Conservation (phyloP, 1,140 invertebrate species). For the Yoshiicerus persimilis region DNA sequence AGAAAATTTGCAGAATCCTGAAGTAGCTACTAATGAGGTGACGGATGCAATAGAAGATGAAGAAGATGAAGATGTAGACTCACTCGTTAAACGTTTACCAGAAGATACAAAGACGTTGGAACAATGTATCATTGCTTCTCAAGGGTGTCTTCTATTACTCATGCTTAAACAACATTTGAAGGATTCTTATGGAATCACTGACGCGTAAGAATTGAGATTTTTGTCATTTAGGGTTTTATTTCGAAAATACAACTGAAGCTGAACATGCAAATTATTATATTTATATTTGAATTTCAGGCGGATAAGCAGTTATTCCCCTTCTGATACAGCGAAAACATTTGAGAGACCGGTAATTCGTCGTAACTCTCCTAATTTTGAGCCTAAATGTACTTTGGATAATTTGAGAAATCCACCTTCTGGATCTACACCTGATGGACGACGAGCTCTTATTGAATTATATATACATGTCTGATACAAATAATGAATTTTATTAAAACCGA, state of each 20-base stretch:
- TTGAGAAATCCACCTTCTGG: slow-evolving; percentile 61
- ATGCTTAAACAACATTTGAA: slow-evolving; percentile 93
- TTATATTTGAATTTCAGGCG: no score
- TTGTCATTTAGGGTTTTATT: not conserved
- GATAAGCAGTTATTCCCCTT: slow-evolving; percentile 76
- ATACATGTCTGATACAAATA: slow-evolving; percentile 68
- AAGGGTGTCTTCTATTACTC: slow-evolving; percentile 89
- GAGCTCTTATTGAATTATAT: slow-evolving; percentile 81
- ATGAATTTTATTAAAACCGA: not conserved
- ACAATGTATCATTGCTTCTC: slow-evolving; percentile 83
- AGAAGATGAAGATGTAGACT: slow-evolving; percentile 86
- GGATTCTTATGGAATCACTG: slow-evolving; percentile 90
- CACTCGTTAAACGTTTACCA: slow-evolving; percentile 74
- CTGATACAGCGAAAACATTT: slow-evolving; percentile 90
- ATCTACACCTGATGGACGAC: slow-evolving; percentile 68
- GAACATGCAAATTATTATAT: not conserved
- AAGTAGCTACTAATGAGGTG: not conserved
- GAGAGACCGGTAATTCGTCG: slow-evolving; percentile 88
- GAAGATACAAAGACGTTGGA: slow-evolving; percentile 72
- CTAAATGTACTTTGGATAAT: slow-evolving; percentile 79
- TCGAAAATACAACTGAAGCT: not conserved
- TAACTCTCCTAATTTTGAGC: slow-evolving; percentile 77
- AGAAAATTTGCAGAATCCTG: not conserved
- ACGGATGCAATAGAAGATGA: slow-evolving; percentile 66
- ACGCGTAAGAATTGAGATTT: slow-evolving; percentile 65